Percentiles rank a stretch among this genome's conserved stretches.
Evolutionary conservation across 1,140 invertebrate species (phyloP).

Genomic region (Hormaphis cornu): DNA sequence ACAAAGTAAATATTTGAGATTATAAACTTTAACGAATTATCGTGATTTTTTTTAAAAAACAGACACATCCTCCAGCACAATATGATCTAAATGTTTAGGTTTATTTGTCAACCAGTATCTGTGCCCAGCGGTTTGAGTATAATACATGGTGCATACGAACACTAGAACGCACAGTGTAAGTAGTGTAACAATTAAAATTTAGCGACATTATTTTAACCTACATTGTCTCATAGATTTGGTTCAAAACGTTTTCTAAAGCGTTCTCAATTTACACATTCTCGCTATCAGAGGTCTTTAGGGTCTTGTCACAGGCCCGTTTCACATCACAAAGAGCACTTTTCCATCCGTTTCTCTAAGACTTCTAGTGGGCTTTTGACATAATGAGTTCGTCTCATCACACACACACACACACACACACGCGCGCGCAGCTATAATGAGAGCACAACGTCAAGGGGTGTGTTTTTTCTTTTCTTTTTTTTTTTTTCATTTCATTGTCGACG

Average conservation of each 20-base stretch:
- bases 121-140: no score
- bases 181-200: background rate
- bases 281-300: slow-evolving; percentile 26
- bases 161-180: no score
- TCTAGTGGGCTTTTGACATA: slow-evolving; percentile 28
- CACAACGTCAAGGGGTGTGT: slow-evolving; percentile 31
- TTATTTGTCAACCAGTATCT: no score
- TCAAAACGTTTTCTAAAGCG: slow-evolving; percentile 17
- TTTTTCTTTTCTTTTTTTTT: slow-evolving; percentile 22
- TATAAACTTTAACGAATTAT: no score
- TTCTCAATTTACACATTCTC: slow-evolving; percentile 30
- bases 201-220: background rate
- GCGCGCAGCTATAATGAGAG: slow-evolving; percentile 16
- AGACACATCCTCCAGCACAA: no score
- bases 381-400: slow-evolving; percentile 27
- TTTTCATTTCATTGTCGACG: slow-evolving; percentile 12
- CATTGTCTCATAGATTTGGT: background rate
- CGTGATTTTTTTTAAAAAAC: no score
- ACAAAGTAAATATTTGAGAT: no score
- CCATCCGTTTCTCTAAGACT: background rate
- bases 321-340: background rate
- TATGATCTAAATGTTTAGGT: no score
- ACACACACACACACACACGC: slow-evolving; percentile 18
- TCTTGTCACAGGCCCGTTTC: slow-evolving; percentile 13
- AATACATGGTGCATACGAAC: no score